These are phyloP conservation scores for Gobius niger DNA, from an alignment of 2,113 vertebrate genomes.

Conservation along the genomic window DNA sequence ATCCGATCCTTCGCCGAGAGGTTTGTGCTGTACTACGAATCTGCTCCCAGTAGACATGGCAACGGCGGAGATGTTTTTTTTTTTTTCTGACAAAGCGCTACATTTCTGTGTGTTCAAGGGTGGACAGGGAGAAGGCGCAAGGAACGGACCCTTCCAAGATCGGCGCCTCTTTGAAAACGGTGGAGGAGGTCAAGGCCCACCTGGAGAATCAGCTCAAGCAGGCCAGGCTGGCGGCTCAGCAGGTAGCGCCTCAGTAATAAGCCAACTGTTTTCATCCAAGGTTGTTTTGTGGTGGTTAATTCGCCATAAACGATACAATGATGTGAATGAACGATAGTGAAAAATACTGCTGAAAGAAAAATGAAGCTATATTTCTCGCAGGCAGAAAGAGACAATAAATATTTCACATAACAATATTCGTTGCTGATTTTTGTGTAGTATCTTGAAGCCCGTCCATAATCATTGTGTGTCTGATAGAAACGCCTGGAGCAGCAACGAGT, in stretches of 20 bases:
- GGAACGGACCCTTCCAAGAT: conserved; percentile 89
- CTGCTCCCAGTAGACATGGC: not conserved
- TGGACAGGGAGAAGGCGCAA: conserved; percentile 96
- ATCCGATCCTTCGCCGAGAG: conserved; percentile 97
- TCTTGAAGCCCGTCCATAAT: no score
- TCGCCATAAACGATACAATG: not conserved
- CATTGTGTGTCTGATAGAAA: conserved; percentile 77
- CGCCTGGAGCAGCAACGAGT: conserved; percentile 91
- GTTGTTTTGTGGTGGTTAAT: not conserved
- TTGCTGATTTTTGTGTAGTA: not conserved
- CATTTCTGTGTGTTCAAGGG: conserved; percentile 66
- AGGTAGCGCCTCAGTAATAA: conserved; percentile 71
- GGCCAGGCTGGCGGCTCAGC: conserved; percentile 85
- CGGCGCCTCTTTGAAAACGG: conserved; percentile 82
- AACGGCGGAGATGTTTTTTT: not conserved
- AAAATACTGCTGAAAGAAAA: no score
- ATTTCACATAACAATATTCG: not conserved
- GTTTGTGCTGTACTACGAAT: conserved; percentile 67
- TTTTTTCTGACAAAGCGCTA: no score
- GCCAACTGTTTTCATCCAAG: not conserved
- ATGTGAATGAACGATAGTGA: no score
- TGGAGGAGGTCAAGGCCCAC: conserved; percentile 84
- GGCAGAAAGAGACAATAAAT: no score
- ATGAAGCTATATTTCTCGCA: no score
- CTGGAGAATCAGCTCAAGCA: conserved; percentile 89